Percentiles rank a stretch among this genome's conserved stretches.
phyloP scores from a whole-genome alignment of 2,113 vertebrate species.

The Pollimyrus isidori region DNA sequence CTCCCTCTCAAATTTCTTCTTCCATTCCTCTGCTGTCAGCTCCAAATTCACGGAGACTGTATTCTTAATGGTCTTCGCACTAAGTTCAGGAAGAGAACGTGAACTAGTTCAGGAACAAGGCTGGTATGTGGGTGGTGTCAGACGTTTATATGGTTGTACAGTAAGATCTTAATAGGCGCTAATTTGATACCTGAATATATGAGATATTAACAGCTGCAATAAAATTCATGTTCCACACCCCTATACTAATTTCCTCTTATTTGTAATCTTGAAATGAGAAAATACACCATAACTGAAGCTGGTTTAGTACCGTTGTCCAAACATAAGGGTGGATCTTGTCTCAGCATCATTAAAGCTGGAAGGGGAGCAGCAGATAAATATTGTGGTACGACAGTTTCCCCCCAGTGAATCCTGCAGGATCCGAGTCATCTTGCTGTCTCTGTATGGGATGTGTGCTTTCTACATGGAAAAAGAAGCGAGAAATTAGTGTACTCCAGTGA shows the following conservation, averaged over 20 bases:
- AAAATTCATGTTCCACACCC: background rate
- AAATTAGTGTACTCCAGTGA: background rate
- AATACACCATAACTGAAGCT: background rate
- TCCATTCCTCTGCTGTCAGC: constrained; percentile 89
- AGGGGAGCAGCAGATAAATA: constrained; percentile 89
- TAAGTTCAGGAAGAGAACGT: constrained; percentile 29
- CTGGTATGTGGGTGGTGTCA: background rate
- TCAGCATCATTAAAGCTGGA: constrained; percentile 81
- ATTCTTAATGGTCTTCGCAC: constrained; percentile 90
- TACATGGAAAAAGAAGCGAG: constrained; percentile 31
- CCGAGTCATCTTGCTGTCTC: constrained; percentile 87
- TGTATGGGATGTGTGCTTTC: constrained; percentile 81
- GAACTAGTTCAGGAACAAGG: background rate
- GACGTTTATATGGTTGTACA: background rate
- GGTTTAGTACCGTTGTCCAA: constrained; percentile 72
- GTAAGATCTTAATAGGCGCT: background rate
- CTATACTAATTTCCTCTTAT: background rate
- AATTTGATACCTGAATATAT: background rate
- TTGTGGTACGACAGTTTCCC: constrained; percentile 84
- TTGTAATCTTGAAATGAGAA: background rate
- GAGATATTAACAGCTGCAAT: background rate
- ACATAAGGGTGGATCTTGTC: constrained; percentile 86
- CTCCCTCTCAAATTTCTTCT: constrained; percentile 89
- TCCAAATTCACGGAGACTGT: constrained; percentile 82
- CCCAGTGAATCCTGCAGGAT: constrained; percentile 87